Percentiles rank a stretch among this genome's conserved stretches.
Conservation (phyloP, 2,113 vertebrate genomes). For the Clarias macrocephalus region DNA sequence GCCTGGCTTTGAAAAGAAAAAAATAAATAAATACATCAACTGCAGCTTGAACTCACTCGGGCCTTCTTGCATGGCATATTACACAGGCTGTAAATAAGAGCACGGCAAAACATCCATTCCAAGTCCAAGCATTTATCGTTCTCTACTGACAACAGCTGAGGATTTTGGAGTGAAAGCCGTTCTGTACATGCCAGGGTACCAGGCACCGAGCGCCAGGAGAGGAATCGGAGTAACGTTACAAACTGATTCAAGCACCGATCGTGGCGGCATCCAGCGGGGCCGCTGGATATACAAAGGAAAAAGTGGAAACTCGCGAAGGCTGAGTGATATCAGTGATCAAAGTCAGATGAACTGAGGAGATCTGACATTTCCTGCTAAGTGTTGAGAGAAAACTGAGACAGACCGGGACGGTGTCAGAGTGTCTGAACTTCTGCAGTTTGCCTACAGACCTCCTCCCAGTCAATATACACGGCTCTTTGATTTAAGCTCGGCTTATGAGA, state of each 20-base stretch:
- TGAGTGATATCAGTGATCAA: conserved; percentile 9
- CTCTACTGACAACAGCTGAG: conserved; percentile 43
- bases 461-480: neutral
- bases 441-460: neutral
- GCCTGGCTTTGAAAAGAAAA: neutral
- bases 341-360: conserved; percentile 5
- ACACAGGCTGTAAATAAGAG: conserved; percentile 37
- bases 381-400: neutral
- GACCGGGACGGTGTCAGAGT: neutral
- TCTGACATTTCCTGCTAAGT: neutral
- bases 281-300: neutral
- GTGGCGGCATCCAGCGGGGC: neutral
- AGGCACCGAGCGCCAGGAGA: neutral
- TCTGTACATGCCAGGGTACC: conserved; percentile 6
- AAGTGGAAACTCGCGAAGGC: neutral
- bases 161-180: conserved; percentile 11
- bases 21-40: neutral
- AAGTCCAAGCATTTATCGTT: conserved; percentile 12
- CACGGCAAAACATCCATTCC: conserved; percentile 27
- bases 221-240: neutral
- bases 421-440: neutral
- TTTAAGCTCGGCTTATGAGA: neutral
- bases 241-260: neutral
- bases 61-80: conserved; percentile 1
- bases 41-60: neutral